phyloP scores from a whole-genome alignment of 2,888 invertebrate species.

The Pimpla rufipes region DNA sequence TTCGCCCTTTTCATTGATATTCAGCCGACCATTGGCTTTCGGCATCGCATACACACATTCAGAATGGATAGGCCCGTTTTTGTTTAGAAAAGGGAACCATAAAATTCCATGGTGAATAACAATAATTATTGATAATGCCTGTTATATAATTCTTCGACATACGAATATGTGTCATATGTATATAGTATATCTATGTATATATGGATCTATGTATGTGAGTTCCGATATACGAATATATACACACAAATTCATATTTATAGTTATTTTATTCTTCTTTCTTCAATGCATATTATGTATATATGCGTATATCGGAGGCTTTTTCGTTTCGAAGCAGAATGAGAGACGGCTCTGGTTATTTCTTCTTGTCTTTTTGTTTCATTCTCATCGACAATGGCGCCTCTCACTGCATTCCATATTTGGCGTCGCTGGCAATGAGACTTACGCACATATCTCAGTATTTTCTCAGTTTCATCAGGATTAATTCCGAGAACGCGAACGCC shows the following conservation, averaged over 20 bases:
- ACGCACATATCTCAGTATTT: slow-evolving; percentile 23
- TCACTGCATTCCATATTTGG: slow-evolving; percentile 38
- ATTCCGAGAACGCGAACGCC: slow-evolving; percentile 51
- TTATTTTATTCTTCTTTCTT: slow-evolving; percentile 30
- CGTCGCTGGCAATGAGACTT: slow-evolving; percentile 49
- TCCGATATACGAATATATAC: slow-evolving; percentile 48
- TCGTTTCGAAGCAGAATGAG: slow-evolving; percentile 58
- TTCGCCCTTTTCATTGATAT: slow-evolving; percentile 42
- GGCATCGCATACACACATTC: slow-evolving; percentile 66
- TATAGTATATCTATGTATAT: slow-evolving; percentile 60
- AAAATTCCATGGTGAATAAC: slow-evolving; percentile 67
- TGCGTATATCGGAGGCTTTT: slow-evolving; percentile 35
- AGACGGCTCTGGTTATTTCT: slow-evolving; percentile 52
- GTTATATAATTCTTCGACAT: slow-evolving; percentile 66
- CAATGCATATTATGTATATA: slow-evolving; percentile 39
- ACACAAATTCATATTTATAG: slow-evolving; percentile 47
- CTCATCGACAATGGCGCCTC: slow-evolving; percentile 36
- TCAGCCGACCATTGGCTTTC: slow-evolving; percentile 64
- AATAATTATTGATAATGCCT: slow-evolving; percentile 67
- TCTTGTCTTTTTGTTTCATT: slow-evolving; percentile 19
- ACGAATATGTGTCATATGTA: slow-evolving; percentile 64
- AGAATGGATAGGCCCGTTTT: slow-evolving; percentile 77
- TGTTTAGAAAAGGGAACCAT: slow-evolving; percentile 67
- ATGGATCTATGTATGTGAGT: slow-evolving; percentile 61
- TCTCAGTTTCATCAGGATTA: slow-evolving; percentile 30